Percentiles rank a stretch among this genome's conserved stretches.
These are phyloP conservation scores for Muraenolepis orangiensis DNA, from an alignment of 2,797 vertebrate genomes.

Conservation along the genomic window DNA sequence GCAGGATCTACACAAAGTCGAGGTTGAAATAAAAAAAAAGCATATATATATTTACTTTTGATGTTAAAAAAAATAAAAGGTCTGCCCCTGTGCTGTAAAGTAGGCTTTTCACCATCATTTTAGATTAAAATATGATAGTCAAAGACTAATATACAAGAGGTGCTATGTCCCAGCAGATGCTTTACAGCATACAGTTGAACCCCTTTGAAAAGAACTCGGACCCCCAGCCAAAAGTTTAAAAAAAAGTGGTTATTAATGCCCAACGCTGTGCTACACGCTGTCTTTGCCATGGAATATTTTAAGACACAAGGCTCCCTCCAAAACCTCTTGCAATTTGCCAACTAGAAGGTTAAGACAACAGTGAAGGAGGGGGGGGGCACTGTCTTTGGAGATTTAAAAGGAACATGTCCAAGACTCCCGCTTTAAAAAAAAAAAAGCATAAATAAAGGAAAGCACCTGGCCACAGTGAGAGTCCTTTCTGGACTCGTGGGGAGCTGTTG, in stretches of 20 bases:
- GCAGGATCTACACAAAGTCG: not conserved
- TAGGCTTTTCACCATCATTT: conserved; percentile 8
- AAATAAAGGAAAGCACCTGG: conserved; percentile 69
- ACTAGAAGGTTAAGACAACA: conserved; percentile 71
- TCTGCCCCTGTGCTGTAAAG: not conserved
- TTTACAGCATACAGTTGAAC: conserved; percentile 30
- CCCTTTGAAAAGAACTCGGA: conserved; percentile 24
- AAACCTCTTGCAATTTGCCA: conserved; percentile 52
- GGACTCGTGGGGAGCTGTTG: conserved; percentile 59
- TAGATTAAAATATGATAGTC: conserved; percentile 23
- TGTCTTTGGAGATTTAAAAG: conserved; percentile 61
- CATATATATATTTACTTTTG: not conserved
- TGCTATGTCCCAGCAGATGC: conserved; percentile 17
- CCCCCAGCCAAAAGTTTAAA: conserved; percentile 53
- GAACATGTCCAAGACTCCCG: conserved; percentile 47
- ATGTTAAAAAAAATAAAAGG: not conserved
- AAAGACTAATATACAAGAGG: conserved; percentile 25
- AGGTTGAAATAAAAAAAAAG: not conserved
- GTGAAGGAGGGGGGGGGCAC: conserved; percentile 39
- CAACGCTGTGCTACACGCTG: conserved; percentile 18
- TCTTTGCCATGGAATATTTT: conserved; percentile 29
- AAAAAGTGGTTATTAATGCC: conserved; percentile 37
- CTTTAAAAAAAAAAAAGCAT: conserved; percentile 60
- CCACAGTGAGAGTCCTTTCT: conserved; percentile 58
- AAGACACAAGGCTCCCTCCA: conserved; percentile 32